phyloP scores from a whole-genome alignment of 1,140 invertebrate genomes.

The Cydia splendana region DNA sequence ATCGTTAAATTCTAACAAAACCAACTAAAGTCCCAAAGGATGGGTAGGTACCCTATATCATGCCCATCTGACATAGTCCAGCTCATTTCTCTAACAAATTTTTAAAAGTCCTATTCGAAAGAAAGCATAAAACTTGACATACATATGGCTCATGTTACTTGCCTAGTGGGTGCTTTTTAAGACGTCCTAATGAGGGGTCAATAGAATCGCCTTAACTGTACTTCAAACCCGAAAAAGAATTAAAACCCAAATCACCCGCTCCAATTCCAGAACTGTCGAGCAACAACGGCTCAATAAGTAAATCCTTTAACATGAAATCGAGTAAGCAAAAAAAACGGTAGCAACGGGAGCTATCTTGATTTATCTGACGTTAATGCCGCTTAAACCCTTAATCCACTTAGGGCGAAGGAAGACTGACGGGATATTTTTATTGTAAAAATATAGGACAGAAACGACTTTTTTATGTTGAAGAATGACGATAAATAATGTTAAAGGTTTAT shows the following conservation, averaged over 20 bases:
- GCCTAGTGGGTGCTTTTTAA: constrained; percentile 21
- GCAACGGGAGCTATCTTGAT: constrained; percentile 45
- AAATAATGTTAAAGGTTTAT: constrained; percentile 3
- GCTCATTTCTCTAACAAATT: no score
- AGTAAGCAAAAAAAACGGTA: constrained; percentile 46
- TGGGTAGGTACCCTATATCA: no score
- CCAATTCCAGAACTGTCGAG: constrained; percentile 9
- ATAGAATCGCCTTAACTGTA: constrained; percentile 21
- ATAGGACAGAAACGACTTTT: constrained; percentile 19
- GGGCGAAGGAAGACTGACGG: constrained; percentile 63
- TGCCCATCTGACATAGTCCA: no score
- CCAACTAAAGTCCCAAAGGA: no score
- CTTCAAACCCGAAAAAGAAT: background rate
- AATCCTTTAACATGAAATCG: constrained; percentile 28
- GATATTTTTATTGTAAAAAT: constrained; percentile 45
- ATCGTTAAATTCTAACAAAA: no score
- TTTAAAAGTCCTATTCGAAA: no score
- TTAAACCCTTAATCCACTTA: constrained; percentile 65
- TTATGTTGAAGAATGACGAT: constrained; percentile 15
- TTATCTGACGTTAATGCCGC: constrained; percentile 59
- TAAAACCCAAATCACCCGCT: background rate
- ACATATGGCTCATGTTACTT: no score
- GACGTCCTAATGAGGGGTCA: constrained; percentile 36
- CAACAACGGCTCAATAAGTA: constrained; percentile 25
- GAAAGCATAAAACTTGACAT: no score